A percentile compares a stretch with the other conserved stretches of the same genome.
phyloP scores from a whole-genome alignment of 2,888 invertebrate species.

The Lymantria dispar region DNA sequence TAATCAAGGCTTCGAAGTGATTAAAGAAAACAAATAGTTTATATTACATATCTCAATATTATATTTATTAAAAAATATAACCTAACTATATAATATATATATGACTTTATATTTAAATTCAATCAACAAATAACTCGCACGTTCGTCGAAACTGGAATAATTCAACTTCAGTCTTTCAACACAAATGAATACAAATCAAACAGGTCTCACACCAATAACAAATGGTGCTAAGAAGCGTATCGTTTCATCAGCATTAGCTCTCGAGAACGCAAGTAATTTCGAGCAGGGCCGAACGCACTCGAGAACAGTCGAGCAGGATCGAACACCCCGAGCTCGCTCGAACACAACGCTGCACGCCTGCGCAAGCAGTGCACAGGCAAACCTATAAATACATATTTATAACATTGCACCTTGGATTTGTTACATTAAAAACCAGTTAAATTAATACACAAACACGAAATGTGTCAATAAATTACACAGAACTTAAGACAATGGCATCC shows the following conservation, averaged over 20 bases:
- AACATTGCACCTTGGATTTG: slow-evolving; percentile 78
- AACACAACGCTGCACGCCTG: slow-evolving; percentile 8
- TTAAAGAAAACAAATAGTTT: slow-evolving; percentile 48
- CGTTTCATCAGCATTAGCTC: slow-evolving; percentile 16
- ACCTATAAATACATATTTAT: slow-evolving; percentile 59
- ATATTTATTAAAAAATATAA: slow-evolving; percentile 83
- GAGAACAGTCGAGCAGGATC: slow-evolving; percentile 13
- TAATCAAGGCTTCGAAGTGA: neutral
- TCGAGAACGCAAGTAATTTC: slow-evolving; percentile 25
- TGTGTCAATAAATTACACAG: slow-evolving; percentile 43
- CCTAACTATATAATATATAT: slow-evolving; percentile 82
- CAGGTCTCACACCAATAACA: slow-evolving; percentile 57
- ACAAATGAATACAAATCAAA: slow-evolving; percentile 70
- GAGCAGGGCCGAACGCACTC: slow-evolving; percentile 25
- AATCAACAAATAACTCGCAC: slow-evolving; percentile 81
- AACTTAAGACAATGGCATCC: slow-evolving; percentile 35
- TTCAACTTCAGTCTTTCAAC: slow-evolving; percentile 80
- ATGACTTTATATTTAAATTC: slow-evolving; percentile 81
- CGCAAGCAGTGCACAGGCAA: slow-evolving; percentile 23
- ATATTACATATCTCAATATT: slow-evolving; percentile 82
- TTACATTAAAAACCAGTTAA: slow-evolving; percentile 60
- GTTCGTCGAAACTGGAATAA: slow-evolving; percentile 79
- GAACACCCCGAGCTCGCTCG: slow-evolving; percentile 8
- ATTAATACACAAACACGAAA: slow-evolving; percentile 63
- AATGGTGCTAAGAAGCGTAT: slow-evolving; percentile 55